These are phyloP conservation scores for Seriola quinqueradiata DNA, from an alignment of 2,113 vertebrate genomes.

Conservation along the genomic window DNA sequence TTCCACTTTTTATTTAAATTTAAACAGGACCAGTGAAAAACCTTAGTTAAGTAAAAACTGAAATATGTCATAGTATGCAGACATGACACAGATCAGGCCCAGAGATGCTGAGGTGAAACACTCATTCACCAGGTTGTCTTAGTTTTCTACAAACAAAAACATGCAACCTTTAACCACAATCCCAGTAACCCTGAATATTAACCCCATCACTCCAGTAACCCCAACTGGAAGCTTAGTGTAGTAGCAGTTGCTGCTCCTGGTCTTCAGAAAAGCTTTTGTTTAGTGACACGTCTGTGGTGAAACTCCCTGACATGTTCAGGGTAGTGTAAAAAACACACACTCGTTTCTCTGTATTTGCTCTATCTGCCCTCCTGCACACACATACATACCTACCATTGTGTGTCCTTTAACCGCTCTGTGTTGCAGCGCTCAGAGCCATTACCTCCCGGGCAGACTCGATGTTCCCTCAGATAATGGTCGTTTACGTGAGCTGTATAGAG, in stretches of 20 bases:
- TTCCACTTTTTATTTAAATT: no score
- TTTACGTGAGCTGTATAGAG: slow-evolving; percentile 33
- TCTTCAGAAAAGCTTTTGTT: neutral
- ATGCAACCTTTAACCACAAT: neutral
- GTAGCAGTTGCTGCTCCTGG: neutral
- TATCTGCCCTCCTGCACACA: neutral
- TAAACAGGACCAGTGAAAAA: no score
- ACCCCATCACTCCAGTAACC: no score
- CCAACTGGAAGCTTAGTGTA: no score
- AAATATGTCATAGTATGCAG: no score
- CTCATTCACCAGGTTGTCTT: no score
- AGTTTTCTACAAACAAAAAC: no score
- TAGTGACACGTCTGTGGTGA: neutral
- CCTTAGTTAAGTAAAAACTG: no score
- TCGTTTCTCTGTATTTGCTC: slow-evolving; percentile 27
- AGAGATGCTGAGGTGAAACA: no score
- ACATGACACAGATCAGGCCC: no score
- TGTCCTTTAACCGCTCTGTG: slow-evolving; percentile 27
- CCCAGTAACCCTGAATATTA: neutral
- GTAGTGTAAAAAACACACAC: slow-evolving; percentile 48
- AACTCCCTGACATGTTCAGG: slow-evolving; percentile 44
- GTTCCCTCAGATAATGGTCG: slow-evolving; percentile 30
- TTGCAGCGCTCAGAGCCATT: slow-evolving; percentile 10
- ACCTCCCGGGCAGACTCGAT: slow-evolving; percentile 46
- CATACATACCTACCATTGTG: neutral